These are phyloP conservation scores for Eulemur mongoz DNA, from an alignment of 2,797 vertebrate species.

Conservation along the genomic window DNA sequence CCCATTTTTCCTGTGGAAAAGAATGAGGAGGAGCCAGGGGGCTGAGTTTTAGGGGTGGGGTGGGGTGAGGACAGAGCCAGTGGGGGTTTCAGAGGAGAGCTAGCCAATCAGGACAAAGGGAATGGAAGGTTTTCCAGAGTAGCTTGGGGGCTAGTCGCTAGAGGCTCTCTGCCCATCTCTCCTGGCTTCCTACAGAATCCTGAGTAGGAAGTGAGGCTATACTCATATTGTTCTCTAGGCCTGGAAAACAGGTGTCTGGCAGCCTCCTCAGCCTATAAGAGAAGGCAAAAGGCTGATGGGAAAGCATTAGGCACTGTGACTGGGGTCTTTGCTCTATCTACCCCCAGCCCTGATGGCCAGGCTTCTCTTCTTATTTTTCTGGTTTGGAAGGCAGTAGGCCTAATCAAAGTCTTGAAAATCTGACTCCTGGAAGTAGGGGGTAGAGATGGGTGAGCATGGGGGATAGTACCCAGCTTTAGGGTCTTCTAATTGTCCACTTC, in stretches of 20 bases:
- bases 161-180: background rate
- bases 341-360: background rate
- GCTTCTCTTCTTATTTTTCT: background rate
- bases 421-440: background rate
- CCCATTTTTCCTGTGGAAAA: background rate
- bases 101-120: background rate
- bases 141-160: background rate
- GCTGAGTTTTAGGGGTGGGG: background rate
- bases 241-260: background rate
- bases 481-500: background rate
- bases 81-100: background rate
- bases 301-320: background rate
- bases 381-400: background rate
- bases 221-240: background rate
- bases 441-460: background rate
- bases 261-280: background rate
- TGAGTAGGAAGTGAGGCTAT: background rate
- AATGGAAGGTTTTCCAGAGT: background rate
- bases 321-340: background rate
- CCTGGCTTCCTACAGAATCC: background rate
- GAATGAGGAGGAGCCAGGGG: background rate
- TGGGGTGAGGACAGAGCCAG: background rate
- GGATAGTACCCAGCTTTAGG: background rate
- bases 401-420: background rate
- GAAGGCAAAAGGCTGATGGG: background rate